Percentiles rank a stretch among this genome's conserved stretches.
Conservation (phyloP, 2,113 vertebrate species). For the Heptranchias perlo region DNA sequence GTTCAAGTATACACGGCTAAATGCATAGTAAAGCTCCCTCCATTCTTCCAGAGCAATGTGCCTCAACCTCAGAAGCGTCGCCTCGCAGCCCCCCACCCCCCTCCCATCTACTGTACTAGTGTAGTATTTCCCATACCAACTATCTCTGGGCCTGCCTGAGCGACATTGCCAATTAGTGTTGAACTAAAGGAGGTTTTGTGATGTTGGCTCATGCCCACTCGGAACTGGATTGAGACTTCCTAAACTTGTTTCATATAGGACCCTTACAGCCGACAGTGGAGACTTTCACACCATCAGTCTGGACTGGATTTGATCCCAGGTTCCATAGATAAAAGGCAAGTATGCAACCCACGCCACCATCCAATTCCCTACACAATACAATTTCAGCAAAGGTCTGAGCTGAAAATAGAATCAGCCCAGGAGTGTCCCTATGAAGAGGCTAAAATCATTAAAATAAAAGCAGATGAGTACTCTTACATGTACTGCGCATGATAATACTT, state of each 20-base stretch:
- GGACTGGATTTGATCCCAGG: neutral
- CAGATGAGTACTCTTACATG: constrained; percentile 52
- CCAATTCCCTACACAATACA: neutral
- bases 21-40: neutral
- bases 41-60: neutral
- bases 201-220: neutral
- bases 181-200: neutral
- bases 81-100: no score
- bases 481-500: constrained; percentile 61
- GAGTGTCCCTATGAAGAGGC: neutral
- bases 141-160: no score
- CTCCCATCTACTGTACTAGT: no score
- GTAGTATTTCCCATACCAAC: no score
- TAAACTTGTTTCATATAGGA: neutral
- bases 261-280: neutral
- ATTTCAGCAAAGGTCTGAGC: neutral
- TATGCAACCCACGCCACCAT: neutral
- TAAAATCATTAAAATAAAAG: constrained; percentile 16
- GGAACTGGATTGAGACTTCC: neutral
- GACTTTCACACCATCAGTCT: neutral
- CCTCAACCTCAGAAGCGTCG: neutral
- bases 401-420: neutral
- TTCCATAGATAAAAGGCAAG: neutral
- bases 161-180: no score
- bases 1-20: no score